Evolutionary conservation across 2,888 invertebrate genomes (phyloP).

Genomic region (Acronicta psi): DNA sequence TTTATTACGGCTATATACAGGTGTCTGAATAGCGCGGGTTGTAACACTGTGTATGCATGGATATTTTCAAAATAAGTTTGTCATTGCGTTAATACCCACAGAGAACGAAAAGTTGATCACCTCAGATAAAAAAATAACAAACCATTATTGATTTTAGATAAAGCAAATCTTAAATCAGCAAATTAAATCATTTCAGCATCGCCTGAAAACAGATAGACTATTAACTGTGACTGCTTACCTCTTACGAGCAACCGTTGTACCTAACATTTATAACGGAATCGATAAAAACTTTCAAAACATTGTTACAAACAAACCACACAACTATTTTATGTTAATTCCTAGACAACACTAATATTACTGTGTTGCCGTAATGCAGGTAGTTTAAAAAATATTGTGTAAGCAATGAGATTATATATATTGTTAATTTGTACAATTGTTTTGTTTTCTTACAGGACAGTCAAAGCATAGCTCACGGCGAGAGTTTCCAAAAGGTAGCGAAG

Average conservation of each 20-base stretch:
- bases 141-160: conserved; percentile 11
- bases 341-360: conserved; percentile 14
- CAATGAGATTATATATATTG: no score
- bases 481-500: conserved; percentile 92
- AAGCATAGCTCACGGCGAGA: conserved; percentile 94
- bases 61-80: conserved; percentile 52
- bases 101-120: no score
- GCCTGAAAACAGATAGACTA: no score
- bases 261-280: conserved; percentile 39
- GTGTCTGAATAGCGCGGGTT: conserved; percentile 31
- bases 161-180: no score
- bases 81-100: conserved; percentile 20
- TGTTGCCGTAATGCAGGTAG: conserved; percentile 3
- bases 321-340: conserved; percentile 17
- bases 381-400: not conserved
- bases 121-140: not conserved
- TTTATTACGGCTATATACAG: conserved; percentile 49
- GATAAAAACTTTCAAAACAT: conserved; percentile 38
- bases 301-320: conserved; percentile 19
- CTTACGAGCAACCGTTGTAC: conserved; percentile 12
- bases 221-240: not conserved
- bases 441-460: conserved; percentile 77
- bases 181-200: no score
- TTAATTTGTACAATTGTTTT: conserved; percentile 16
- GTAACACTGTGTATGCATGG: conserved; percentile 25